A percentile compares a stretch with the other conserved stretches of the same genome.
These are phyloP conservation scores for Pardalotus punctatus DNA, from an alignment of 2,113 vertebrate species.

Conservation along the genomic window DNA sequence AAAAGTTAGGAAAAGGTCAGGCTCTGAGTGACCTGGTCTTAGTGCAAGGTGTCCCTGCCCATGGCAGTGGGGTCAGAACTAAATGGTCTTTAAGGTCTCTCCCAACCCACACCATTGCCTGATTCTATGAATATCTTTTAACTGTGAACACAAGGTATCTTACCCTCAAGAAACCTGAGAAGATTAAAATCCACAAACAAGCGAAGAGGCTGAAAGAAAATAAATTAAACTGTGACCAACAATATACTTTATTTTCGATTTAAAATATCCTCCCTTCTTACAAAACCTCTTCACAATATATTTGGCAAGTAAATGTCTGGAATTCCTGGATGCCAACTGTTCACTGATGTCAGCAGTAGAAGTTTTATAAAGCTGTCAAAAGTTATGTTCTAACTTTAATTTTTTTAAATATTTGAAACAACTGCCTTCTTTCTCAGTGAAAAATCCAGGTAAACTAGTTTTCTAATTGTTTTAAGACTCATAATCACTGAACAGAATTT, in stretches of 20 bases:
- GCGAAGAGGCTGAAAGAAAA: conserved; percentile 82
- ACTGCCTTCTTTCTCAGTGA: not conserved
- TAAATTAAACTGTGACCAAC: conserved; percentile 6
- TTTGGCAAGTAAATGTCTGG: not conserved
- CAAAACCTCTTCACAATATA: not conserved
- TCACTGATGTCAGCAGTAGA: not conserved
- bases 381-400: not conserved
- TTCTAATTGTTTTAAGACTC: not conserved
- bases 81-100: not conserved
- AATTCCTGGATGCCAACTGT: not conserved
- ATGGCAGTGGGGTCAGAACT: not conserved
- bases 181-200: conserved; percentile 87
- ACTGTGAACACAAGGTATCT: conserved; percentile 38
- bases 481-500: not conserved
- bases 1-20: not conserved
- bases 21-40: not conserved
- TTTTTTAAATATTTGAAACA: not conserved
- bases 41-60: not conserved
- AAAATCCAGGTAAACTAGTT: not conserved
- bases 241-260: not conserved
- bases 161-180: conserved; percentile 86
- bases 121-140: not conserved
- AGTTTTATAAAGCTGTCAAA: not conserved
- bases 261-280: not conserved
- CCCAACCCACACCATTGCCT: not conserved